These are phyloP conservation scores for Malurus splendens DNA, from an alignment of 2,797 vertebrate species.

Conservation along the genomic window DNA sequence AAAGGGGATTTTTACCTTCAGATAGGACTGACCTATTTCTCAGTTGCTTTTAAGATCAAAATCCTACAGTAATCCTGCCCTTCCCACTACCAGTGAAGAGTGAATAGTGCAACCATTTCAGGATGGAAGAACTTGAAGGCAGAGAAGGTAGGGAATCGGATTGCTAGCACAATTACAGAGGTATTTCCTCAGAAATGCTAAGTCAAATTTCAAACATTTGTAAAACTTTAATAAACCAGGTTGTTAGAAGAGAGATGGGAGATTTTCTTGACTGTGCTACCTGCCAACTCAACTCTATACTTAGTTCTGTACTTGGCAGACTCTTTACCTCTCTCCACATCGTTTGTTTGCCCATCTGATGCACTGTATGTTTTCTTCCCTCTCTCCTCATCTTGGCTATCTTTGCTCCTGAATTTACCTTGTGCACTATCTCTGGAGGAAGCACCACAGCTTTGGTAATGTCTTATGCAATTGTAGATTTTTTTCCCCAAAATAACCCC, in stretches of 20 bases:
- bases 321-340: not conserved
- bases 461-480: not conserved
- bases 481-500: too few relatives aligned
- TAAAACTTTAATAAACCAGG: not conserved
- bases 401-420: not conserved
- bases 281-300: not conserved
- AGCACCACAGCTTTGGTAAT: not conserved
- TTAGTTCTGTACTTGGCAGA: not conserved
- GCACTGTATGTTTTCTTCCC: not conserved
- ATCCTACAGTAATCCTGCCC: not conserved
- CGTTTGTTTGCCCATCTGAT: not conserved
- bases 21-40: not conserved
- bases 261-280: not conserved
- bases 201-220: not conserved
- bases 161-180: not conserved
- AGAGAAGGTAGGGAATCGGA: not conserved
- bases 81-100: not conserved
- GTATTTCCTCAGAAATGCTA: not conserved
- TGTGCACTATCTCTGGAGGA: not conserved
- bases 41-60: not conserved
- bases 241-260: not conserved
- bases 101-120: rapidly evolving
- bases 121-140: not conserved
- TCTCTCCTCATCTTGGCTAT: not conserved
- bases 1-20: not conserved